Evolutionary conservation across 2,888 invertebrate genomes (phyloP).

Genomic region (Diarsia dahlii): DNA sequence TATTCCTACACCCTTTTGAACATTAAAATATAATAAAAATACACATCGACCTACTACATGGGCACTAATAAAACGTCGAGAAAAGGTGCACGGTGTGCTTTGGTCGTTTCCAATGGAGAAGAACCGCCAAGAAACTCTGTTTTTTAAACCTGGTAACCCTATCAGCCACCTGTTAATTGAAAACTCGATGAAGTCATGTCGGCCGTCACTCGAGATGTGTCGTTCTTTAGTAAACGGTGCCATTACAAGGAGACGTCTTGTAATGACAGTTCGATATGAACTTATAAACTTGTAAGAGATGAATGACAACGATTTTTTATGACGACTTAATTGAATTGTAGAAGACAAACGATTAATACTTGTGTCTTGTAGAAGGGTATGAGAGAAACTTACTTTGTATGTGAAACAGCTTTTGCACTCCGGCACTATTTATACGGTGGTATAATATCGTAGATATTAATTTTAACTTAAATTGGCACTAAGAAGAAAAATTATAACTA

Average conservation of each 20-base stretch:
- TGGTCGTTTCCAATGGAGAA: too few relatives aligned
- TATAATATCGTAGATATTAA: not conserved
- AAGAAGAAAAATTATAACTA: not conserved
- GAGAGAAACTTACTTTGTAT: not conserved
- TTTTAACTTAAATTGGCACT: not conserved
- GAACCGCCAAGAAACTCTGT: too few relatives aligned
- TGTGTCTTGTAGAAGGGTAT: not conserved
- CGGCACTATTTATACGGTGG: too few relatives aligned
- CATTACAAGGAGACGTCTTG: constrained; percentile 49
- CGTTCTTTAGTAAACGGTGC: constrained; percentile 54
- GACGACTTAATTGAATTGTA: constrained; percentile 55
- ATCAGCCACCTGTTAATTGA: constrained; percentile 64
- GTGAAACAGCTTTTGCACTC: not conserved
- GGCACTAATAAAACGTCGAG: too few relatives aligned
- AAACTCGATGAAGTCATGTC: constrained; percentile 59
- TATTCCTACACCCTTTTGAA: not conserved
- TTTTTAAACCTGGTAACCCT: constrained; percentile 45
- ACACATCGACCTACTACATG: too few relatives aligned
- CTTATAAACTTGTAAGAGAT: constrained; percentile 44
- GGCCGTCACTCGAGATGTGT: constrained; percentile 50
- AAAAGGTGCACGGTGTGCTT: too few relatives aligned
- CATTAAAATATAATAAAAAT: not conserved
- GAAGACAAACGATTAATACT: not conserved
- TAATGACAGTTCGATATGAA: constrained; percentile 23
- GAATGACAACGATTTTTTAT: constrained; percentile 54